Evolutionary conservation across 2,888 invertebrate species (phyloP), one percentile per base, ranked within the genome.

Genomic region (Aphodius sticticus): DNA sequence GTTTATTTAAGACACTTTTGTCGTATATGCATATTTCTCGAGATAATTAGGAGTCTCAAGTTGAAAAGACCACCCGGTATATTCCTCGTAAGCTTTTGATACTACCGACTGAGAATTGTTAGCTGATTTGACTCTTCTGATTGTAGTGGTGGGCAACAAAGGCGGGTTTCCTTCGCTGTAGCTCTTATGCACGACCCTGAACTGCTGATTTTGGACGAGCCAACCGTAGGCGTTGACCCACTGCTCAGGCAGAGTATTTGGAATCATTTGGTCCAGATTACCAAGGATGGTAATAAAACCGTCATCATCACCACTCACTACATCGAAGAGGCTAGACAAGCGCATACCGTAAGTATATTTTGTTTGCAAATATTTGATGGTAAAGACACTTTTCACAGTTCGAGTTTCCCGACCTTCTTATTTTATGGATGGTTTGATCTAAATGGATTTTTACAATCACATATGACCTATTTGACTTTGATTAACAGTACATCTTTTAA

Each of bases 291-390:
- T 69, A 95, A 96, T 89, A 97, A 96, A 89, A 98, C 98, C 16
- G 97, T 98, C 84, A 97, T 96, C 84, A 95, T 96, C 82, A 96
- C 96, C 83, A 96, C 98, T 87, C 96, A 98, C 93, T 98, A 98
- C 87, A 97, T 98, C 81, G 98, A 98, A 89, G 98, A 98, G 90
- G 97, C 98, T 16, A 90, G 96, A 84, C 96, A 96, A 90, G 97
- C 97, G 81, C 96, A 96, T 87, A 93, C 95, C 87, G 96, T 97
- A 89, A 93, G 93, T 78, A 71, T 12, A 14, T 16, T 76, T 76
- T 37, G 26, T 26, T 26, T 26, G 26, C 26, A 26, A 26, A 26
- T 26, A 26, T 26, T 26, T 26, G 26, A 26, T 26, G 26, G 26
- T 26, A 26, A 26, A 26, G 26, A 26, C 3, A 26, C 26, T 26